A percentile compares a stretch with the other conserved stretches of the same genome.
Conservation (phyloP, 1,140 invertebrate species). For the Ctenoplectra terminalis region DNA sequence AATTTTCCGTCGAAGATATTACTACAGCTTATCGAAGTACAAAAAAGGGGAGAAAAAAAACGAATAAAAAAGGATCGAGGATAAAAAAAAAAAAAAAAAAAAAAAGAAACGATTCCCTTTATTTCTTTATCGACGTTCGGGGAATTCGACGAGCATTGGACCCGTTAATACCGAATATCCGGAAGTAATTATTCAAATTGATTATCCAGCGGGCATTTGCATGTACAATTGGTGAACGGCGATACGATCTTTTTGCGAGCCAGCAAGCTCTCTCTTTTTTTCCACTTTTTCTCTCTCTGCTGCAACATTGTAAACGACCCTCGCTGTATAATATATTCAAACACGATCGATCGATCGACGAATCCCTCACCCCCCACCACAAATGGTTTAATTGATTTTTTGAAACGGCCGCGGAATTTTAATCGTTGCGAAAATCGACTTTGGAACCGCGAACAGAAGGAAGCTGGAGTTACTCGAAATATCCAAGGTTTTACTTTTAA, state of each 20-base stretch:
- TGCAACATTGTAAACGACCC: conserved; percentile 16
- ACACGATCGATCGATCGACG: conserved; percentile 22
- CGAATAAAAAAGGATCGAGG: not conserved
- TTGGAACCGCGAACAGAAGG: not conserved
- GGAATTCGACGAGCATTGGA: conserved; percentile 50
- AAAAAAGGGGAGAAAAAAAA: not conserved
- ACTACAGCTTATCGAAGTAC: not conserved
- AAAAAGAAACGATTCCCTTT: conserved; percentile 41
- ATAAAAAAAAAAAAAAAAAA: not conserved
- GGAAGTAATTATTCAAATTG: conserved; percentile 64
- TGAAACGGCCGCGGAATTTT: not conserved
- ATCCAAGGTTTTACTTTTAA: conserved; percentile 10
- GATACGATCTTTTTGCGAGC: conserved; percentile 36
- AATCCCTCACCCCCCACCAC: not conserved
- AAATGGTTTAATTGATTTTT: conserved; percentile 27
- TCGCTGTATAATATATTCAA: conserved; percentile 24
- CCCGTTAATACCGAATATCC: conserved; percentile 58
- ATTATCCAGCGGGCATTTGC: conserved; percentile 52
- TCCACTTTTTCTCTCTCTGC: not conserved
- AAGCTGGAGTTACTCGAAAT: not conserved
- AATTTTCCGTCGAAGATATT: conserved; percentile 33
- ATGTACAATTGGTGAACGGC: conserved; percentile 33
- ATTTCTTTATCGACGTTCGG: conserved; percentile 57
- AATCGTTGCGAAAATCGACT: conserved; percentile 1
- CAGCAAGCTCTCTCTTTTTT: conserved; percentile 5